Percentiles rank a stretch among this genome's conserved stretches.
Evolutionary conservation across 2,797 vertebrate species (phyloP).

Genomic region (Sciurus carolinensis): DNA sequence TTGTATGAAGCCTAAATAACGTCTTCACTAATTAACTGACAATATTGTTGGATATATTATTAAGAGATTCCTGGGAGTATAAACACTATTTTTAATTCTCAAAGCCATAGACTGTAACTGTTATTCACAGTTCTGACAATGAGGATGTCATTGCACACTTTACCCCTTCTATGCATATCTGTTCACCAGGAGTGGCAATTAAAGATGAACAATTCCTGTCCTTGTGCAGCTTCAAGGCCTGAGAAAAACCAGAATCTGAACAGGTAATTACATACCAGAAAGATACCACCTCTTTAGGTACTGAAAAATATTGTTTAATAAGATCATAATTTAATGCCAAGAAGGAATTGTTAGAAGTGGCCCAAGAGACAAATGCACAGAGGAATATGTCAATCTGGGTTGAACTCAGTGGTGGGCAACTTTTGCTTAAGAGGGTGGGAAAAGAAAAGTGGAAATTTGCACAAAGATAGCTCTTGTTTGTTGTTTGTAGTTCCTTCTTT

Average conservation of each 20-base stretch:
- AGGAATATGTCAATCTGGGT: not conserved
- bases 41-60: constrained; percentile 42
- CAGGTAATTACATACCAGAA: not conserved
- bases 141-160: not conserved
- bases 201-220: not conserved
- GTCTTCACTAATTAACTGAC: constrained; percentile 46
- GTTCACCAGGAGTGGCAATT: not conserved
- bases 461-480: constrained; percentile 35
- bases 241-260: constrained; percentile 28
- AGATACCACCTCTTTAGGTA: not conserved
- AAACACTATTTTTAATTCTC: constrained; percentile 43
- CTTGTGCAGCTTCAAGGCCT: not conserved
- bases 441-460: constrained; percentile 11
- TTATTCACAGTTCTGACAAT: constrained; percentile 19
- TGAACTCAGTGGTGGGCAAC: not conserved
- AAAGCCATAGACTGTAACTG: constrained; percentile 41
- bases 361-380: not conserved
- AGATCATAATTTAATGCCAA: not conserved
- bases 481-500: not conserved
- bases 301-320: not conserved
- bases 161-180: not conserved
- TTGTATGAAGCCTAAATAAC: constrained; percentile 1
- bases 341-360: constrained; percentile 11
- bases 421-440: not conserved
- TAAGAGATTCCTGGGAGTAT: constrained; percentile 56